These are phyloP conservation scores for Tromatobia lineatoria DNA, from an alignment of 2,888 invertebrate species.

Conservation along the genomic window DNA sequence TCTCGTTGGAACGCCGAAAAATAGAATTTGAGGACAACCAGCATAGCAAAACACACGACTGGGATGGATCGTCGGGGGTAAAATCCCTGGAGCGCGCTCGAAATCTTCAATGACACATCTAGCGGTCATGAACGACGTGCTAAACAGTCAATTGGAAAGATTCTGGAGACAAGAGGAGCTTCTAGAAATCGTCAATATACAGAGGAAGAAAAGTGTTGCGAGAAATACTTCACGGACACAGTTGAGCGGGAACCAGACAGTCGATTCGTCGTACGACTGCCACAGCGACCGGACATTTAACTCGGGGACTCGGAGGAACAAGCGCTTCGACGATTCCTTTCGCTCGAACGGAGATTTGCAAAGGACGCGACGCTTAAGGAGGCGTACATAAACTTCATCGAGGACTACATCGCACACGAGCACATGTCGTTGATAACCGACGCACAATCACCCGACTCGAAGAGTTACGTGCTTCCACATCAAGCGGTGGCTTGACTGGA, in stretches of 20 bases:
- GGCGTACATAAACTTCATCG: conserved; percentile 68
- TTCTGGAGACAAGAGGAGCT: conserved; percentile 61
- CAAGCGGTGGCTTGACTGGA: conserved; percentile 46
- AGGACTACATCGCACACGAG: conserved; percentile 68
- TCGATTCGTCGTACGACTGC: conserved; percentile 65
- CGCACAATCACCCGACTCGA: background rate
- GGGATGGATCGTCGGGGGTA: conserved; percentile 62
- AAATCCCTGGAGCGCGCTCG: conserved; percentile 26
- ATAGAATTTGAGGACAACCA: too few species aligned
- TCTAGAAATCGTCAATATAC: conserved; percentile 31
- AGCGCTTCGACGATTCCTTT: conserved; percentile 66
- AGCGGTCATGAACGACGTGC: conserved; percentile 4
- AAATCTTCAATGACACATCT: background rate
- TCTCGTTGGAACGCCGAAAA: too few species aligned
- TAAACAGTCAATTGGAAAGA: conserved; percentile 36
- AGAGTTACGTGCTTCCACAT: conserved; percentile 38
- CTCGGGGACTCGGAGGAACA: conserved; percentile 59
- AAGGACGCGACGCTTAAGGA: conserved; percentile 43
- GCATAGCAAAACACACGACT: conserved; percentile 63
- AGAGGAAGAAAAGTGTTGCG: conserved; percentile 44
- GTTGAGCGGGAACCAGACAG: conserved; percentile 42
- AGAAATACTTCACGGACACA: conserved; percentile 53
- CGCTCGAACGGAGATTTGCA: conserved; percentile 68
- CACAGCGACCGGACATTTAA: conserved; percentile 14
- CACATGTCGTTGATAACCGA: conserved; percentile 69